phyloP scores from a whole-genome alignment of 2,797 vertebrate species.

The Benthosema pterotum region DNA sequence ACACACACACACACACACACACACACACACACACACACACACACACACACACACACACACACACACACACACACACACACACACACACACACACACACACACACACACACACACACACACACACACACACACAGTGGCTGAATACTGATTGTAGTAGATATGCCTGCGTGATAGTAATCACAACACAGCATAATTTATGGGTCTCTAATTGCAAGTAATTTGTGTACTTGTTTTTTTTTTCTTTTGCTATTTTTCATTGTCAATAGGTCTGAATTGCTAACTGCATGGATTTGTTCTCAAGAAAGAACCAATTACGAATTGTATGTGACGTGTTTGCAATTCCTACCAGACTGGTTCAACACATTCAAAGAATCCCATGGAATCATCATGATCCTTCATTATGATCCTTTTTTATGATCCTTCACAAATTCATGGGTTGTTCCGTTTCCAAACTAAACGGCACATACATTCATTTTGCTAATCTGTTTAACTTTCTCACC shows the following conservation, averaged over 20 bases:
- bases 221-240: background rate
- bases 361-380: conserved; percentile 22
- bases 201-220: conserved; percentile 24
- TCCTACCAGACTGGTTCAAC: conserved; percentile 16
- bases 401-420: background rate
- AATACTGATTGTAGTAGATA: conserved; percentile 5
- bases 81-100: too few relatives aligned
- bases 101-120: too few relatives aligned
- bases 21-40: too few relatives aligned
- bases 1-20: too few relatives aligned
- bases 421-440: conserved; percentile 23
- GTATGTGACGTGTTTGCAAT: conserved; percentile 25
- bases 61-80: too few relatives aligned
- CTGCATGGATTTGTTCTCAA: conserved; percentile 34
- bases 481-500: conserved; percentile 5
- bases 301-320: conserved; percentile 28
- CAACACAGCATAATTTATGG: conserved; percentile 11
- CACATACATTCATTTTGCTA: conserved; percentile 13
- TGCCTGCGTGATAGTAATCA: conserved; percentile 11
- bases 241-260: conserved; percentile 5
- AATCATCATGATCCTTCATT: background rate
- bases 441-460: background rate
- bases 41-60: too few relatives aligned
- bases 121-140: too few relatives aligned
- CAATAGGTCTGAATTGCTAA: conserved; percentile 18